Base-by-base conservation (phyloP, 2,113 vertebrate genomes). In the Xiphophorus hellerii region DNA sequence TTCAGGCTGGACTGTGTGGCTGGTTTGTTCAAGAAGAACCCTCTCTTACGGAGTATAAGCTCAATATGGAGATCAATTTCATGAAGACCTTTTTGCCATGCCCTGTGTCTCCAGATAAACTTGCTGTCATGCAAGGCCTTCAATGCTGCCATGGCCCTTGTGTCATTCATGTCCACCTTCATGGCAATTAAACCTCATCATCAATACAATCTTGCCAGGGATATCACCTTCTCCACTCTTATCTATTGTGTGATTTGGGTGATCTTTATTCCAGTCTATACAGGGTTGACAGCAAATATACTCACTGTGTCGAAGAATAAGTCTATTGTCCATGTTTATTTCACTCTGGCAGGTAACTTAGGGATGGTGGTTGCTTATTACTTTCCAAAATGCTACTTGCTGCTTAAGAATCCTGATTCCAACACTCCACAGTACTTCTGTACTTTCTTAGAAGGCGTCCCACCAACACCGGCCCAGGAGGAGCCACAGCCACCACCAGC, bases 151-250 rank as follows among this genome's bases (percentile, higher is more conserved):
- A 61, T 97, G 79, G 90, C 94, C 0, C 85, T 95, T 20, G 8
- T 82, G 14, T 97, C 95, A 1, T 96, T 98, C 84, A 95, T 98
- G 73, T 93, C 95, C 89, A 97, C 96, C 0, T 99, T 98, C 91
- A 95, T 97, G 94, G 96, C 95, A 0, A 90, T 89, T 20, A 93
- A 90, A 17, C 86, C 80, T 0, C 88, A 87, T 0, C 90, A 88
- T 42, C 93, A 86, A 76, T 97, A 97, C 79, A 96, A 96, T 28
- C 22, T 94, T 0, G 95, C 97, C 69, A 93, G 95, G 0, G 94
- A 96, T 62, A 95, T 98, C 89, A 96, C 96, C 4, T 96, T 97
- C 0, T 91, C 94, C 70, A 88, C 78, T 28, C 78, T 97, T 27
- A 60, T 81, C 51, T 97, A 95, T 69, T 95, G 96, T 54, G 69